These are phyloP conservation scores for Patella vulgata DNA, from an alignment of 1,140 invertebrate genomes.

Conservation along the genomic window DNA sequence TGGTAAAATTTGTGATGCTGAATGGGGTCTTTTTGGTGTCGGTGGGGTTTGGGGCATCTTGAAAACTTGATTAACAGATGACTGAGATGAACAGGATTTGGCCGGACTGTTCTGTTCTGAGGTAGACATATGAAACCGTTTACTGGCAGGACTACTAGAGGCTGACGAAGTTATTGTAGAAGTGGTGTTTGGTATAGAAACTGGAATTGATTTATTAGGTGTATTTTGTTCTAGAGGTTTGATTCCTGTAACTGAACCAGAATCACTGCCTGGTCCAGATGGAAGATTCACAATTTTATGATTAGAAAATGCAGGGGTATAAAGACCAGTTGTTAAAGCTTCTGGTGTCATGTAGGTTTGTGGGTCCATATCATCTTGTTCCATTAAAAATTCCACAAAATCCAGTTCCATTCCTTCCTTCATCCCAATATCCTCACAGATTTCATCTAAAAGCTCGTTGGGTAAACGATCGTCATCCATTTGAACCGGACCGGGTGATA, in stretches of 20 bases:
- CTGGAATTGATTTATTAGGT: slow-evolving; percentile 38
- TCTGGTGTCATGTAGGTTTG: slow-evolving; percentile 59
- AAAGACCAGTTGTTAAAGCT: slow-evolving; percentile 31
- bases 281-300: too few relatives aligned
- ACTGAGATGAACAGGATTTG: slow-evolving; percentile 21
- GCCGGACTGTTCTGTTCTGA: slow-evolving; percentile 48
- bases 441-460: slow-evolving; percentile 65
- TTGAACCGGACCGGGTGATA: slow-evolving; percentile 39
- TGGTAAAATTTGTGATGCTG: slow-evolving; percentile 38
- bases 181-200: slow-evolving; percentile 42
- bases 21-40: slow-evolving; percentile 35
- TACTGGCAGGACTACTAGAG: slow-evolving; percentile 55
- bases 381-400: slow-evolving; percentile 64
- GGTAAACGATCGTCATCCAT: slow-evolving; percentile 62
- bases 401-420: slow-evolving; percentile 66
- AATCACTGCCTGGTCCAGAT: too few relatives aligned
- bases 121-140: slow-evolving; percentile 53
- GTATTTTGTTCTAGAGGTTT: slow-evolving; percentile 14
- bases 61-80: slow-evolving; percentile 29
- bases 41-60: slow-evolving; percentile 48
- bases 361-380: slow-evolving; percentile 55
- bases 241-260: too few relatives aligned
- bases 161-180: slow-evolving; percentile 47
- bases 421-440: slow-evolving; percentile 66
- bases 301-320: neutral